A percentile compares a stretch with the other conserved stretches of the same genome.
Evolutionary conservation across 1,140 invertebrate genomes (phyloP).

Genomic region (Drosophila neocordata): DNA sequence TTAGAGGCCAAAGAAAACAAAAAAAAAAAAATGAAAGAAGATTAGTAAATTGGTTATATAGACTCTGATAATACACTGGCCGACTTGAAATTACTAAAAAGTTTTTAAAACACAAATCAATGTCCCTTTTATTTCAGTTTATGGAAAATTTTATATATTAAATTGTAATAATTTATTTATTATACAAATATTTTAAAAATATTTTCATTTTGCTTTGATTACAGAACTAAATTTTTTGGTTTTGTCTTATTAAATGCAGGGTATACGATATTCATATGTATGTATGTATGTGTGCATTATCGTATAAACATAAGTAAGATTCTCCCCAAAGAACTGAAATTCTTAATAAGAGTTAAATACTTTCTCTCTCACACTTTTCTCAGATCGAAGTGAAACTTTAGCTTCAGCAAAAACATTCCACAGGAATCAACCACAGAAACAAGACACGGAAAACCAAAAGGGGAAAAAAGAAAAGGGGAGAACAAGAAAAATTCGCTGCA

Average conservation of each 20-base stretch:
- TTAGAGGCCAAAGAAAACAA: neutral
- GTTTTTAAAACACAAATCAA: too few species aligned
- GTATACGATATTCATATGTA: neutral
- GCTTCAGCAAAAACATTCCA: neutral
- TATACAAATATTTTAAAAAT: too few species aligned
- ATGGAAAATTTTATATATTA: too few species aligned
- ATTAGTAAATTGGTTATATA: neutral
- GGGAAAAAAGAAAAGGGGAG: conserved; percentile 27
- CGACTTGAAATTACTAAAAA: too few species aligned
- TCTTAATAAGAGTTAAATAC: conserved; percentile 1
- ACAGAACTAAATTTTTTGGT: too few species aligned
- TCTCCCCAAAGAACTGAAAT: neutral
- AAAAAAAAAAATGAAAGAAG: too few species aligned
- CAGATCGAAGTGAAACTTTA: neutral
- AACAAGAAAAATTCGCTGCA: neutral
- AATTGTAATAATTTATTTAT: too few species aligned
- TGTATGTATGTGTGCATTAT: neutral
- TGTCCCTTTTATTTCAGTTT: too few species aligned
- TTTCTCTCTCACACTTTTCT: neutral
- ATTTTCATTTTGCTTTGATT: too few species aligned
- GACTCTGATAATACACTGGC: neutral
- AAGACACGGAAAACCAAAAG: neutral
- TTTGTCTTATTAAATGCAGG: too few species aligned
- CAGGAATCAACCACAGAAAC: neutral
- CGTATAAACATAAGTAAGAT: too few species aligned